These are phyloP conservation scores for Erpetoichthys calabaricus DNA, from an alignment of 2,797 vertebrate species.

Conservation along the genomic window DNA sequence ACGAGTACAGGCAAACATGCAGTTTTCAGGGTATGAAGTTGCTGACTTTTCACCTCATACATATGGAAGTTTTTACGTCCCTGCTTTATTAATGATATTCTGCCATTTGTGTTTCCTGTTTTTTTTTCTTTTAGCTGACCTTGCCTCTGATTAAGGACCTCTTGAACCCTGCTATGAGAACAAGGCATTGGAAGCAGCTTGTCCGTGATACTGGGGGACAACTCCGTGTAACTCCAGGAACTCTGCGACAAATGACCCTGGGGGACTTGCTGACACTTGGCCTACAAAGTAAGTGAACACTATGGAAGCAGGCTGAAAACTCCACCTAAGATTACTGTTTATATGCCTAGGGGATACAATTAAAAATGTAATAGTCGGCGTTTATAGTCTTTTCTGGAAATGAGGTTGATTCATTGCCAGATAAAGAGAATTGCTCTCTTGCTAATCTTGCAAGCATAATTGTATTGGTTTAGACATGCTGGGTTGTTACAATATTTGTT, in stretches of 20 bases:
- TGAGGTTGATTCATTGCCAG: too few relatives aligned
- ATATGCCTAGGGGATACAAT: not conserved
- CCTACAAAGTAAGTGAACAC: not conserved
- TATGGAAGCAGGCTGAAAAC: too few relatives aligned
- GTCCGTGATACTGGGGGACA: slow-evolving; percentile 18
- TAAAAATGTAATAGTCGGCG: not conserved
- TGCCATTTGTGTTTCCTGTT: not conserved
- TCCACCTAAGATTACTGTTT: not conserved
- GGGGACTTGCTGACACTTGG: slow-evolving; percentile 11
- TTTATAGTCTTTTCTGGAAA: too few relatives aligned
- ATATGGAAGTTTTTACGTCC: too few relatives aligned
- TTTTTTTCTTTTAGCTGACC: slow-evolving; percentile 10
- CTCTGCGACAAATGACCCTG: slow-evolving; percentile 11
- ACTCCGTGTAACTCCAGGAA: slow-evolving; percentile 13
- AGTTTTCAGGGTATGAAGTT: too few relatives aligned
- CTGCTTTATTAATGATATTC: too few relatives aligned
- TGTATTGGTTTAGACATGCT: too few relatives aligned
- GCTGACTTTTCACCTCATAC: too few relatives aligned
- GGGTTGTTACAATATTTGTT: too few relatives aligned
- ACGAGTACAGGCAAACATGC: too few relatives aligned
- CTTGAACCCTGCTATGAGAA: slow-evolving; percentile 16
- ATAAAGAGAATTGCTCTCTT: too few relatives aligned
- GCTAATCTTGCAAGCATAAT: too few relatives aligned
- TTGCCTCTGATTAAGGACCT: slow-evolving; percentile 17
- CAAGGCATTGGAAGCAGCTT: slow-evolving; percentile 19